Evolutionary conservation across 2,797 vertebrate species (phyloP).

Genomic region (Balearica regulorum): DNA sequence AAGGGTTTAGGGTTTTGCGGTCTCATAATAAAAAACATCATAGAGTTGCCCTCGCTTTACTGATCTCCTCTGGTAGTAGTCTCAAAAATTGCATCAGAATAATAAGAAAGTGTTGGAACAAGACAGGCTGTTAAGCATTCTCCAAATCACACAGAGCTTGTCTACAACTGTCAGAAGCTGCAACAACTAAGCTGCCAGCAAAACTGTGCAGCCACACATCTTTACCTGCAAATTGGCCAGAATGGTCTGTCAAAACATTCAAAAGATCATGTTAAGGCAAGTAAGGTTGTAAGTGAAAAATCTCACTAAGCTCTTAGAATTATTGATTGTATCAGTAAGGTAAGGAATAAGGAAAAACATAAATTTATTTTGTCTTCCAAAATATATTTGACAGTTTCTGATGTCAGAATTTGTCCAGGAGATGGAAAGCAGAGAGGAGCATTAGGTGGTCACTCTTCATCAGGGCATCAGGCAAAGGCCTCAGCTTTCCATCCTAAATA

Average conservation of each 20-base stretch:
- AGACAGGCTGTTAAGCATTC: background rate
- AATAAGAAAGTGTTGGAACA: background rate
- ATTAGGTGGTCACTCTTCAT: background rate
- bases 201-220: background rate
- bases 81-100: background rate
- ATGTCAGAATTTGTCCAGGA: background rate
- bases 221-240: background rate
- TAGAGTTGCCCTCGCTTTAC: background rate
- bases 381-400: background rate
- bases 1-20: background rate
- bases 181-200: background rate
- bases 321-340: background rate
- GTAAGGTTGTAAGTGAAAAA: background rate
- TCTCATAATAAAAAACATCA: background rate
- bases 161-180: background rate
- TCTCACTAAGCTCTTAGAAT: background rate
- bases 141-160: background rate
- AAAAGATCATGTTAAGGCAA: background rate
- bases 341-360: background rate
- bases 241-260: background rate
- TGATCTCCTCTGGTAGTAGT: background rate
- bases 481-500: background rate
- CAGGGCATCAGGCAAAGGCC: background rate
- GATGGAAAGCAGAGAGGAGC: background rate
- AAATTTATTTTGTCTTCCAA: background rate